These are phyloP conservation scores for Poicephalus meyeri DNA, from an alignment of 2,113 vertebrate species.

Conservation along the genomic window DNA sequence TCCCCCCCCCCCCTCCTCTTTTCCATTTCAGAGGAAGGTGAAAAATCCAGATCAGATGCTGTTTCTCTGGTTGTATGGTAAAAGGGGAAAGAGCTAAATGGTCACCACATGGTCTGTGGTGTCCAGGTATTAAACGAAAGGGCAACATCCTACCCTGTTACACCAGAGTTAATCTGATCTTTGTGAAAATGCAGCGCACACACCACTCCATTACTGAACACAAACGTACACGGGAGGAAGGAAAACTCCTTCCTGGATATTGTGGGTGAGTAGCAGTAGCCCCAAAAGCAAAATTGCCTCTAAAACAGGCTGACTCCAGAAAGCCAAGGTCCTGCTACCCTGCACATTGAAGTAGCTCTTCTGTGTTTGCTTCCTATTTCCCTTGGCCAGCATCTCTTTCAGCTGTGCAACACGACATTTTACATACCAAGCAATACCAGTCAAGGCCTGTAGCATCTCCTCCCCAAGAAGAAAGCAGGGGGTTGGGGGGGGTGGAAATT, in stretches of 20 bases:
- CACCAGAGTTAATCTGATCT: not conserved
- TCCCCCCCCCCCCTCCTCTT: not conserved
- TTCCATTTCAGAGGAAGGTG: not conserved
- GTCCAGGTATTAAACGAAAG: not conserved
- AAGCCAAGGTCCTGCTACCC: not conserved
- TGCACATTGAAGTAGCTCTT: not conserved
- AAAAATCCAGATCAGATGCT: not conserved
- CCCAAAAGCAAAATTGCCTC: not conserved
- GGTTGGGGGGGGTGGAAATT: not conserved
- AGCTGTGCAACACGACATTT: not conserved
- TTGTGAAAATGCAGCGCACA: not conserved
- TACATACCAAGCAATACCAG: not conserved
- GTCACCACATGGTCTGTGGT: not conserved
- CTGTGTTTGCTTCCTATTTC: not conserved
- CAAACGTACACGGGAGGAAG: not conserved
- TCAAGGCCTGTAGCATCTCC: not conserved
- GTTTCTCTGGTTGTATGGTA: not conserved
- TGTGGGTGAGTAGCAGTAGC: not conserved
- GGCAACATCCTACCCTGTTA: not conserved
- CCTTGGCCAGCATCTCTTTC: not conserved
- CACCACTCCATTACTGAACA: fast-evolving
- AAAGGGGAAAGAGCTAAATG: not conserved
- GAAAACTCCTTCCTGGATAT: not conserved
- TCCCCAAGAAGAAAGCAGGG: not conserved
- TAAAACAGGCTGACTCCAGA: not conserved